A percentile compares a stretch with the other conserved stretches of the same genome.
Conservation (phyloP, 2,113 vertebrate species). For the Ceuthmochares aereus region DNA sequence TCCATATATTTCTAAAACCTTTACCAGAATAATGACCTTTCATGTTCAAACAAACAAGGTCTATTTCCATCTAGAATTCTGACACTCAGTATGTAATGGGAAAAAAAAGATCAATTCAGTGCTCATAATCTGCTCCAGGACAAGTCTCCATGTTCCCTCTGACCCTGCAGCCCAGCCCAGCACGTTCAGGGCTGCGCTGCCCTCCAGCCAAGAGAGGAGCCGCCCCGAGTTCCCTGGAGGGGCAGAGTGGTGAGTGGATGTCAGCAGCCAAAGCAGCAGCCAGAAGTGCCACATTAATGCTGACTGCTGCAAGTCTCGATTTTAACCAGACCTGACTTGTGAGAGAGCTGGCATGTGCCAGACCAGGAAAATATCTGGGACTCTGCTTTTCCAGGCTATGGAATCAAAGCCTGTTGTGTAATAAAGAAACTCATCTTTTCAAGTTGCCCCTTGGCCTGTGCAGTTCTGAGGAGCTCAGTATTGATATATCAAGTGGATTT, state of each 20-base stretch:
- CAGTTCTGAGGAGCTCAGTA: not conserved
- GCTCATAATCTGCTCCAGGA: not conserved
- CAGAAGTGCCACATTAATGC: not conserved
- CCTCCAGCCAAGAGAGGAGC: not conserved
- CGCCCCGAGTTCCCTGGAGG: not conserved
- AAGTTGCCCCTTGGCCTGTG: not conserved
- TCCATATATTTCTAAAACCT: not conserved
- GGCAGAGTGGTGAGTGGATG: not conserved
- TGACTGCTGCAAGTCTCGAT: not conserved
- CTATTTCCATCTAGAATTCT: not conserved
- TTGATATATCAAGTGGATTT: not conserved
- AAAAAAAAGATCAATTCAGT: not conserved
- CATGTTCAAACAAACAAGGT: not conserved
- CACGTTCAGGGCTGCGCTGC: not conserved
- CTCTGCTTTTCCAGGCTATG: not conserved
- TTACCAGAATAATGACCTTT: not conserved
- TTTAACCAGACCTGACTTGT: not conserved
- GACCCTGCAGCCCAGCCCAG: not conserved
- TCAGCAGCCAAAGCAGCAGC: not conserved
- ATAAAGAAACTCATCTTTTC: not conserved
- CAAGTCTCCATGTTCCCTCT: not conserved
- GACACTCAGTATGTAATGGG: not conserved
- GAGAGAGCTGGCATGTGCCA: rapidly evolving
- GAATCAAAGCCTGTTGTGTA: not conserved
- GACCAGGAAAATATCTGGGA: not conserved